Conservation (phyloP, 2,113 vertebrate species). For the Cyprichromis sp. region DNA sequence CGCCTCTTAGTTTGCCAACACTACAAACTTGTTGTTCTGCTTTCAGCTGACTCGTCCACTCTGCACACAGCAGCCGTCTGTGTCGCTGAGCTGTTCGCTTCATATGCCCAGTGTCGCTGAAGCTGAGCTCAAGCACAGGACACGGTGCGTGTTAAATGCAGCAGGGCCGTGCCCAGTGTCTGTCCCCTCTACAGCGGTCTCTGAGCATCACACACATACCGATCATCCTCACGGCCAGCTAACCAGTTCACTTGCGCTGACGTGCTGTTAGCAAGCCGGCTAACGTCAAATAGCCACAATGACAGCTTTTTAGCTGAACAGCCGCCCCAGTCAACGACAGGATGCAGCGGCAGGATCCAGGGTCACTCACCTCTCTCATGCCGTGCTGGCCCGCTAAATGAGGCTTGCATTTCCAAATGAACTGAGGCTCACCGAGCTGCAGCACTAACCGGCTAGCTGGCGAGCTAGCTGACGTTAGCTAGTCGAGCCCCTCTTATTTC, state of each 20-base stretch:
- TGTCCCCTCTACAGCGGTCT: neutral
- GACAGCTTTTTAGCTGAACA: neutral
- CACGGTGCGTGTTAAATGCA: neutral
- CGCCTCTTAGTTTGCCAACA: neutral
- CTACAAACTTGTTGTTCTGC: neutral
- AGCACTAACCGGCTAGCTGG: neutral
- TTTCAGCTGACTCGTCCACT: neutral
- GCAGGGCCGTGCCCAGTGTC: neutral
- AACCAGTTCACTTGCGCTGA: neutral
- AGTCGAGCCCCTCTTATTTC: neutral
- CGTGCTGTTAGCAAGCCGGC: conserved; percentile 7
- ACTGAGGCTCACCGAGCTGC: neutral
- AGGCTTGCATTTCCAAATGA: neutral
- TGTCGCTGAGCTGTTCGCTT: neutral
- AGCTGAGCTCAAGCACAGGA: neutral
- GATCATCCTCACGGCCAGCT: neutral
- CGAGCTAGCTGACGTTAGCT: conserved; percentile 15
- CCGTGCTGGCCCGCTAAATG: neutral
- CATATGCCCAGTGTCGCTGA: neutral
- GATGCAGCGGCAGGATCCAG: neutral
- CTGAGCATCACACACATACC: neutral
- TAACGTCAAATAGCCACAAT: neutral
- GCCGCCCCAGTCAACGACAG: neutral
- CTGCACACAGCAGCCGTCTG: neutral
- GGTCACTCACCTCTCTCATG: conserved; percentile 27